Percentiles rank a stretch among this genome's conserved stretches.
phyloP scores from a whole-genome alignment of 2,888 invertebrate genomes.

The Cetonia aurata region DNA sequence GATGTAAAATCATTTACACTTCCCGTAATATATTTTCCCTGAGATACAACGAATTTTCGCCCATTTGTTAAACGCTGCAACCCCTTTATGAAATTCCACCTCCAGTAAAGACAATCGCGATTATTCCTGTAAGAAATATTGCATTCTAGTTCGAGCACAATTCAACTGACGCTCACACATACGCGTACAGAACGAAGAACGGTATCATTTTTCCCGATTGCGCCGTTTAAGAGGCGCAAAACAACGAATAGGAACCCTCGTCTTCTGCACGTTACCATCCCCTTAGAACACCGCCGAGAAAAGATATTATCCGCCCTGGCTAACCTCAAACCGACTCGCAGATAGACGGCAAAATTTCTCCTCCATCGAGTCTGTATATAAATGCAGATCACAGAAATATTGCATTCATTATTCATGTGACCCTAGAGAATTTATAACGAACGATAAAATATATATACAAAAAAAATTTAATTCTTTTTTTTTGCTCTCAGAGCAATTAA shows the following conservation, averaged over 20 bases:
- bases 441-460: conserved; percentile 17
- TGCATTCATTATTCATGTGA: conserved; percentile 41
- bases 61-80: too few species aligned
- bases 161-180: neutral
- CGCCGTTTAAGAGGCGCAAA: neutral
- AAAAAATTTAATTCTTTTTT: conserved; percentile 33
- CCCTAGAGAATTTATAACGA: conserved; percentile 16
- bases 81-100: too few species aligned
- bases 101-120: neutral
- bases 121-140: conserved; percentile 16
- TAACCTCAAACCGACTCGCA: neutral
- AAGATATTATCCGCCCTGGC: conserved; percentile 11
- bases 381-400: conserved; percentile 38
- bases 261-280: neutral
- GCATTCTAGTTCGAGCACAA: conserved; percentile 5
- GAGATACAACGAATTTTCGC: too few species aligned
- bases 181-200: neutral
- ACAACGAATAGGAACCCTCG: neutral
- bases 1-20: too few species aligned
- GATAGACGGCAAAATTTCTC: neutral
- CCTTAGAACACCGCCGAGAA: neutral
- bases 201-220: conserved; percentile 3
- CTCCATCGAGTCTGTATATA: conserved; percentile 18
- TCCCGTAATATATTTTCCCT: too few species aligned
- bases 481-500: conserved; percentile 37